Percentiles rank a stretch among this genome's conserved stretches.
These are phyloP conservation scores for Hyposoter didymator DNA, from an alignment of 2,888 invertebrate genomes.

Conservation along the genomic window DNA sequence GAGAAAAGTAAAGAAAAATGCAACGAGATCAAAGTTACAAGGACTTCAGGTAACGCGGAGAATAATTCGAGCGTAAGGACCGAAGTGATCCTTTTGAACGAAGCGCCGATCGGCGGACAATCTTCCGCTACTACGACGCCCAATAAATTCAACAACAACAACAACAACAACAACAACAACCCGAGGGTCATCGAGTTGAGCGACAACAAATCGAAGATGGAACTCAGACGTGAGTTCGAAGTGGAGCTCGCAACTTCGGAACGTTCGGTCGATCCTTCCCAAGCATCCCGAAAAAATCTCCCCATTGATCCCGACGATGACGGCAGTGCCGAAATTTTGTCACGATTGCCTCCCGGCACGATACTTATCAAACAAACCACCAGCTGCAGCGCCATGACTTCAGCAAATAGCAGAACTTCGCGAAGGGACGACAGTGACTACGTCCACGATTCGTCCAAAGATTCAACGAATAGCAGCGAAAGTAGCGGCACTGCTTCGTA, in stretches of 20 bases:
- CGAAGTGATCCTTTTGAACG: constrained; percentile 64
- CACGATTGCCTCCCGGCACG: constrained; percentile 74
- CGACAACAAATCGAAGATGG: constrained; percentile 73
- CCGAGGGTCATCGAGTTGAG: constrained; percentile 72
- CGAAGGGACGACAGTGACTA: constrained; percentile 73
- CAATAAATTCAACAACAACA: constrained; percentile 46
- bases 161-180: no score
- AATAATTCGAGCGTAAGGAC: constrained; percentile 30
- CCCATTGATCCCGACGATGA: constrained; percentile 48
- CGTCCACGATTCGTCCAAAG: constrained; percentile 63
- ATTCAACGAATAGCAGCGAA: constrained; percentile 69
- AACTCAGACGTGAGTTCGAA: constrained; percentile 72
- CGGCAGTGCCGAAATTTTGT: constrained; percentile 70
- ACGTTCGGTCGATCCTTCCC: constrained; percentile 19
- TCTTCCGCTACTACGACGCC: not conserved
- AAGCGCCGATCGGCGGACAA: constrained; percentile 50
- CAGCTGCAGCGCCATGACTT: constrained; percentile 13
- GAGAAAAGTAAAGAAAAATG: not conserved
- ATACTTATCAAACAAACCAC: constrained; percentile 73
- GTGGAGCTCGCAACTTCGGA: constrained; percentile 60
- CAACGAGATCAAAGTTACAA: not conserved
- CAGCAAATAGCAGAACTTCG: constrained; percentile 32
- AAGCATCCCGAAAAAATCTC: constrained; percentile 34
- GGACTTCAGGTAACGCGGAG: not conserved
- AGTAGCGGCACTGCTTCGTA: constrained; percentile 68